Evolutionary conservation across 2,888 invertebrate species (phyloP).

Genomic region (Pollenia griseotomentosa): DNA sequence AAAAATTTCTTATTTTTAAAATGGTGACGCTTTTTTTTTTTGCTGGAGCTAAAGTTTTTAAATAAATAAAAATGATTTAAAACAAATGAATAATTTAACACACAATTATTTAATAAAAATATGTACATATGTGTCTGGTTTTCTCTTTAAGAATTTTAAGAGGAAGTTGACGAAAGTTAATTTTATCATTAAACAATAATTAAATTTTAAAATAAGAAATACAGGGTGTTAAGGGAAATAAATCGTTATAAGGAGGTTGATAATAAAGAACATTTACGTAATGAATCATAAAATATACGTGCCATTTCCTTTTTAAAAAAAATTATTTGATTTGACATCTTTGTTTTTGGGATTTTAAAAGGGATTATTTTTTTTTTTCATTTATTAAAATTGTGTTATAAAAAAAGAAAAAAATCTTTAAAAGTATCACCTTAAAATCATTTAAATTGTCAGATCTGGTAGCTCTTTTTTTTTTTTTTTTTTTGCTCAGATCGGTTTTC

Average conservation of each 20-base stretch:
- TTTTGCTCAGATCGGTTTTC: too few species aligned
- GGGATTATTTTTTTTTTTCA: too few species aligned
- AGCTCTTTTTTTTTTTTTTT: too few species aligned
- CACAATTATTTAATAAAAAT: slow-evolving; percentile 32
- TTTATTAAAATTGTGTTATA: too few species aligned
- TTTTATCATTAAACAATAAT: neutral
- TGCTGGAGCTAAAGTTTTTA: neutral
- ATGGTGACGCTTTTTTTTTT: slow-evolving; percentile 38
- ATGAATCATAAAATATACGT: too few species aligned
- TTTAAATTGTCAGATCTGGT: too few species aligned
- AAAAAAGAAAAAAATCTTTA: too few species aligned
- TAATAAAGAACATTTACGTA: neutral
- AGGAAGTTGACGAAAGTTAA: neutral
- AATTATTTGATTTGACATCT: too few species aligned
- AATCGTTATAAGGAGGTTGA: neutral
- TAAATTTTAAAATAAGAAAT: too few species aligned
- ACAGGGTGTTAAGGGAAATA: slow-evolving; percentile 2
- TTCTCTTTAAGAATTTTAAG: neutral
- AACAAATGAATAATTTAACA: slow-evolving; percentile 33
- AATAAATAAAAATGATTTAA: slow-evolving; percentile 18
- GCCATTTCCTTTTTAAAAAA: too few species aligned
- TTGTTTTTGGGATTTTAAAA: too few species aligned
- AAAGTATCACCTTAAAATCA: too few species aligned
- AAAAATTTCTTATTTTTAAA: slow-evolving; percentile 45
- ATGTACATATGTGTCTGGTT: neutral